Evolutionary conservation across 2,888 invertebrate species (phyloP), one percentile per base, ranked within the genome.

Genomic region (Drosophila nigritarsus): DNA sequence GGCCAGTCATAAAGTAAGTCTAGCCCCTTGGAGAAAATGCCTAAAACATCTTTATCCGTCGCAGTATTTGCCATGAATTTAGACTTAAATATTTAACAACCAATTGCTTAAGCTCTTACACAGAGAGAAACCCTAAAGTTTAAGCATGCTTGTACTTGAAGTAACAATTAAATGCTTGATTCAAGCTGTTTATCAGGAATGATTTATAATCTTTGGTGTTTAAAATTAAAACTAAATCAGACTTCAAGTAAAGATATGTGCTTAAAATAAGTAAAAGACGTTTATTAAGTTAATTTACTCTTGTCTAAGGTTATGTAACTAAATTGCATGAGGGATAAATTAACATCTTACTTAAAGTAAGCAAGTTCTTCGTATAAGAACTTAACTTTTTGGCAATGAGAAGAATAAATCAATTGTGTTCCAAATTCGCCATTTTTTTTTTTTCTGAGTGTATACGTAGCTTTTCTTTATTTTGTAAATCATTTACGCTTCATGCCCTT

Each of bases 81-180:
- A 5, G 20, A 15, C 61, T 83, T 80, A 81, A 86, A 86, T 86
- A 90, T 86, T 90, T 83, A 78, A 87, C 72, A 72, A 86, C 78
- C 83, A 80, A 80, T 83, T 75, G 73, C 59, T 61, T 27, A 58
- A 67, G 75, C 61, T 63, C 68, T 69, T 72, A 70, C 54, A 54
- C 36, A 27, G 13, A 1, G 54, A 9, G 34, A 54, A 54, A 54
- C 3, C 1, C 7, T 45, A 1, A 3, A 20, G 7, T 15, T 32
- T 2, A 1, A n/a, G 15, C 0, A n/a, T n/a, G n/a, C n/a, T n/a
- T n/a, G 1, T 42, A 20, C n/a, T 6, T 13, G 1, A 42, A 42
- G 3, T 8, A 38, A 20, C 6, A 13, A 13, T 13, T n/a, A 4
- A 40, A n/a, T n/a, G n/a, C 42, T 20, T 20, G 1, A 20, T 20